Evolutionary conservation across 2,797 vertebrate species (phyloP).

Genomic region (Brachyalestes nurse): DNA sequence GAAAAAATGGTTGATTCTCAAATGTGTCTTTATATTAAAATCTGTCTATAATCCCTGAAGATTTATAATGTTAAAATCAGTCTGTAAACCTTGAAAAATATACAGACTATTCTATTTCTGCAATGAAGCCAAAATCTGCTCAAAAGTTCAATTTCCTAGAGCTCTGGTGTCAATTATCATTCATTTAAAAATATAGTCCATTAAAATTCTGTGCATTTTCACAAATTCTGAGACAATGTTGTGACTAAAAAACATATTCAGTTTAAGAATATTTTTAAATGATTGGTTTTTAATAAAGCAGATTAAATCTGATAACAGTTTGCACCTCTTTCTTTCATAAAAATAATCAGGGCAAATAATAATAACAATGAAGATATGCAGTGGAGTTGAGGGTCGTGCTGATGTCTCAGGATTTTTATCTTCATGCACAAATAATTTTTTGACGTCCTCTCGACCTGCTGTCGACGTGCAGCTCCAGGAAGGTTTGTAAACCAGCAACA

Average conservation of each 20-base stretch:
- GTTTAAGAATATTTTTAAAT: too few relatives aligned
- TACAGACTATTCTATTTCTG: neutral
- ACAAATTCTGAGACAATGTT: neutral
- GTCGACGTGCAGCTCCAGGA: neutral
- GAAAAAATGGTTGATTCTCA: too few relatives aligned
- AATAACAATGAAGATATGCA: too few relatives aligned
- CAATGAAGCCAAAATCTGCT: neutral
- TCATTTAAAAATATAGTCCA: neutral
- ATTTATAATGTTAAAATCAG: too few relatives aligned
- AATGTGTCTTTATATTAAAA: too few relatives aligned
- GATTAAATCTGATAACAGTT: neutral
- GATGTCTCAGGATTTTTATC: neutral
- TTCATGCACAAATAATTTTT: constrained; percentile 16
- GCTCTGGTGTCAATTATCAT: neutral
- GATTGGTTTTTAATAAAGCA: neutral
- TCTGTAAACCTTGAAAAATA: too few relatives aligned
- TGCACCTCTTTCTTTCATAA: neutral
- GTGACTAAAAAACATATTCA: neutral
- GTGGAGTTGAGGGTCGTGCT: neutral
- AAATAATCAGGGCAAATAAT: neutral
- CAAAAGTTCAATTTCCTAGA: neutral
- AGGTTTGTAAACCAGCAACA: neutral
- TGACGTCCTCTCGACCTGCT: neutral
- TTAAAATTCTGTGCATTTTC: neutral
- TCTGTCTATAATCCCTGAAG: too few relatives aligned